phyloP scores from a whole-genome alignment of 2,797 vertebrate species.

The Pterois miles region DNA sequence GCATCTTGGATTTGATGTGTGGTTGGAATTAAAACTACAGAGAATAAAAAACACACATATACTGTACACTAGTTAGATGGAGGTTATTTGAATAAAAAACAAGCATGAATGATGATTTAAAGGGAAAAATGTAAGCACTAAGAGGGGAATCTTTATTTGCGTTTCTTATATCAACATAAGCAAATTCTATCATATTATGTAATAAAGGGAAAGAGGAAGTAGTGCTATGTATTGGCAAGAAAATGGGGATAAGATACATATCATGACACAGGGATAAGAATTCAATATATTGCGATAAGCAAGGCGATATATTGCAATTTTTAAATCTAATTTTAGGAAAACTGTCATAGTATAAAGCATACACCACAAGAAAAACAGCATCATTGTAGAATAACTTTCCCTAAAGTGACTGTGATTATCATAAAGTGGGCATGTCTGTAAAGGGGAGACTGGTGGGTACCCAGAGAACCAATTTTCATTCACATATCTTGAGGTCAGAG shows the following conservation, averaged over 20 bases:
- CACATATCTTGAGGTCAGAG: too few species aligned
- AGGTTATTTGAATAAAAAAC: neutral
- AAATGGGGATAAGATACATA: too few species aligned
- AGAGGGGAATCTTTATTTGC: neutral
- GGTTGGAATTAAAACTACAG: conserved; percentile 3
- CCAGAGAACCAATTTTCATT: accelerated
- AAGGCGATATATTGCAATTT: too few species aligned
- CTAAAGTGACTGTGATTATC: too few species aligned
- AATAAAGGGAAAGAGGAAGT: neutral
- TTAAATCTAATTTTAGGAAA: too few species aligned
- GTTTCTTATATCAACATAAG: neutral
- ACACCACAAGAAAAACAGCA: too few species aligned
- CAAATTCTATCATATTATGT: conserved; percentile 3
- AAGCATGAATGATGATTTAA: neutral
- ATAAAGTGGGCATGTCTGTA: too few species aligned
- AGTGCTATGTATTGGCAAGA: too few species aligned
- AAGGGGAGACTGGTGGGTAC: too few species aligned
- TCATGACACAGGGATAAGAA: accelerated
- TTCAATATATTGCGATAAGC: too few species aligned
- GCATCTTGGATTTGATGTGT: conserved; percentile 5
- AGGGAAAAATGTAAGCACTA: neutral
- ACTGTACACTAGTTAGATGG: neutral
- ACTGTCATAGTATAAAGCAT: too few species aligned
- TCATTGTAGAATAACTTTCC: too few species aligned
- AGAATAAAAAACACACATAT: neutral